phyloP scores from a whole-genome alignment of 1,140 invertebrate genomes.

The Sminthurinus signatus region DNA sequence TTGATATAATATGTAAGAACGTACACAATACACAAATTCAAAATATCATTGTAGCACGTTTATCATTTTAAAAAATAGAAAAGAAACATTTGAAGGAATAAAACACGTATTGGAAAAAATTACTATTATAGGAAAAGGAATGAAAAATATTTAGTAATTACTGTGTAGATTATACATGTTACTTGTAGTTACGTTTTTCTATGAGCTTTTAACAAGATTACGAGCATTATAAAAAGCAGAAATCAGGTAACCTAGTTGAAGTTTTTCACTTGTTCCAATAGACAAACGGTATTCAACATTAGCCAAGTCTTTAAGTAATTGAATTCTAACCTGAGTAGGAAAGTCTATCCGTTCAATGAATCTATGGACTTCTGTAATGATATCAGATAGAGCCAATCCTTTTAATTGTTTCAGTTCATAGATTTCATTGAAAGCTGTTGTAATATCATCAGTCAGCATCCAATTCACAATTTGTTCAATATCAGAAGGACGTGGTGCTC shows the following conservation, averaged over 20 bases:
- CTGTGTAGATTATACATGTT: too few relatives aligned
- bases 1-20: too few relatives aligned
- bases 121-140: too few relatives aligned
- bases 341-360: slow-evolving; percentile 80
- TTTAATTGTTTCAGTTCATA: slow-evolving; percentile 74
- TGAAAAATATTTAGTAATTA: too few relatives aligned
- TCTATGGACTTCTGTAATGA: slow-evolving; percentile 78
- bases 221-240: slow-evolving; percentile 67
- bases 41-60: too few relatives aligned
- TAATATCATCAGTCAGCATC: slow-evolving; percentile 79
- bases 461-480: slow-evolving; percentile 84
- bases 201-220: slow-evolving; percentile 45
- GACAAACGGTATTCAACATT: slow-evolving; percentile 72
- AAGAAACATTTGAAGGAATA: too few relatives aligned
- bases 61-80: too few relatives aligned
- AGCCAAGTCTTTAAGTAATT: slow-evolving; percentile 70
- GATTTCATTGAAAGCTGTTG: slow-evolving; percentile 72
- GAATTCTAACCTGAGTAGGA: slow-evolving; percentile 63
- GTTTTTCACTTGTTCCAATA: slow-evolving; percentile 69
- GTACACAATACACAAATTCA: too few relatives aligned
- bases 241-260: slow-evolving; percentile 75
- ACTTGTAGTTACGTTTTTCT: too few relatives aligned
- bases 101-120: too few relatives aligned
- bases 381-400: slow-evolving; percentile 82
- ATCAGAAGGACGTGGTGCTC: slow-evolving; percentile 84